A percentile compares a stretch with the other conserved stretches of the same genome.
Conservation (phyloP, 2,888 invertebrate genomes). For the Tortrix viridana region DNA sequence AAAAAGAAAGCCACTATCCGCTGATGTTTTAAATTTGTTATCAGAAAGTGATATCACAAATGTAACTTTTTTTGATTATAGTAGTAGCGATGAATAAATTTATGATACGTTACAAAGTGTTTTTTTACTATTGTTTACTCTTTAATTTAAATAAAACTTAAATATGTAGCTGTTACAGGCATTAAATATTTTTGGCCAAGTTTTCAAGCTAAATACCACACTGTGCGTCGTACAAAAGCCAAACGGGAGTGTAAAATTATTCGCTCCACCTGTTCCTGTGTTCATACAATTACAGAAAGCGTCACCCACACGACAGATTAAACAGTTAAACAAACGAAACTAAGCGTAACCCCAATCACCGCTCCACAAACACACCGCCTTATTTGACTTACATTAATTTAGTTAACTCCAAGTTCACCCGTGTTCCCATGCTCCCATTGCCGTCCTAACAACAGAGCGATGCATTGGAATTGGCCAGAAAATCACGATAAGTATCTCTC, state of each 20-base stretch:
- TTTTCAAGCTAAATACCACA: too few relatives aligned
- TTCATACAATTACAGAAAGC: conserved; percentile 15
- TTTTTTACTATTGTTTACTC: too few relatives aligned
- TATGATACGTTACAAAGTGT: too few relatives aligned
- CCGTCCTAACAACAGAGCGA: conserved; percentile 68
- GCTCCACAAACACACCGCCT: conserved; percentile 66
- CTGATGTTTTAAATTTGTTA: too few relatives aligned
- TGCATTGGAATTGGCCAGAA: conserved; percentile 80
- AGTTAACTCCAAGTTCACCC: conserved; percentile 63
- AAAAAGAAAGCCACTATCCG: too few relatives aligned
- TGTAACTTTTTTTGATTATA: too few relatives aligned
- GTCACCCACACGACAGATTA: conserved; percentile 34
- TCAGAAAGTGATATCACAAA: too few relatives aligned
- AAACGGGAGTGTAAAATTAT: neutral
- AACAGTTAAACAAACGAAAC: conserved; percentile 59
- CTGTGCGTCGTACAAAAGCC: neutral
- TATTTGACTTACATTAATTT: conserved; percentile 78
- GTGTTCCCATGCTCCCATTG: conserved; percentile 82
- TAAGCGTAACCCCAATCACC: conserved; percentile 63
- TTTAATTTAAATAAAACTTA: too few relatives aligned
- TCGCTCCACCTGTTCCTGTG: conserved; percentile 9
- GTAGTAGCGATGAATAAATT: too few relatives aligned
- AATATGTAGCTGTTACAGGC: too few relatives aligned
- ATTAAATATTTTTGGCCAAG: too few relatives aligned
- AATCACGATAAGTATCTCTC: conserved; percentile 82